Base-by-base conservation (phyloP, 1,140 invertebrate species). In the Euglossa dilemma region DNA sequence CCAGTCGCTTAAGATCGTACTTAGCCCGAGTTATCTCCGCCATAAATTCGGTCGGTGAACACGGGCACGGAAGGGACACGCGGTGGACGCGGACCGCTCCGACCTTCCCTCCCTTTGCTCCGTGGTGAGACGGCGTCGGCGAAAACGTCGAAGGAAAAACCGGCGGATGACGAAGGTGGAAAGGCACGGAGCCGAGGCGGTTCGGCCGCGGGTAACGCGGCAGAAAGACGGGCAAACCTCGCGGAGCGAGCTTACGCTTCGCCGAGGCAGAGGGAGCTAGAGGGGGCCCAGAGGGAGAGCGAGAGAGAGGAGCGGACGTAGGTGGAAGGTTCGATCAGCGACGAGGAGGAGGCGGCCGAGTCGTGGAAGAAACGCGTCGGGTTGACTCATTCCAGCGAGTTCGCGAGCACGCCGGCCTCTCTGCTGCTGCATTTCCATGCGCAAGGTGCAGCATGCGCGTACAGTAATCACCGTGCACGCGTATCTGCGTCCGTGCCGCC, bases 381-480 rank as follows among this genome's bases (percentile, higher is more conserved):
- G 85, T 85, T 72, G 87, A 88, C 83, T 88, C 86, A 70, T 56
- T 88, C 45, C 74, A 50, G 54, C 63, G 82, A 54, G 73, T 47
- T 67, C 20, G 71, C 61, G 50, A 56, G 54, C 64, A 63, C 56
- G 43, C 76, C 75, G 64, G 57, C 56, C 76, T 45, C 50, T 85
- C 61, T 79, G 47, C 25, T 36, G 36, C 54, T 57, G 43, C 54
- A 80, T 66, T 78, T 83, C 61, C 79, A 75, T 72, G 85, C 67
- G 85, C 87, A 88, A 88, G 87, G 87, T 88, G 86, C 85, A 75
- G 85, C 85, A 61, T 75, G 82, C 82, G 85, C 86, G 36, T 67
- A 78, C 76, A 57, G 85, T 69, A 73, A 84, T 87, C 85, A 81
- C 57, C 71, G 67, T 57, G 47, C 85, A 70, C 70, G 59, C 75